phyloP scores from a whole-genome alignment of 2,113 vertebrate genomes.

The Vulpes ferrilata region DNA sequence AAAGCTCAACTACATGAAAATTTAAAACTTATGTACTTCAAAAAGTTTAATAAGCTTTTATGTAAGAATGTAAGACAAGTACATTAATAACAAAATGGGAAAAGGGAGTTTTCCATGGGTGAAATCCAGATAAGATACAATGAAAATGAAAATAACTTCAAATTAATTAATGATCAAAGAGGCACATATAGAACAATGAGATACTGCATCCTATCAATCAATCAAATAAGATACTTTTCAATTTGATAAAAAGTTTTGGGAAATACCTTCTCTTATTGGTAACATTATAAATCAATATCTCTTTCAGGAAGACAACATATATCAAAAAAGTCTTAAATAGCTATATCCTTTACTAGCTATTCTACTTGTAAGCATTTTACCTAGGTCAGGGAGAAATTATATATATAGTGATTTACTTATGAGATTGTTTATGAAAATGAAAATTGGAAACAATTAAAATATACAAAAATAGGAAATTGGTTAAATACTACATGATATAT shows the following conservation, averaged over 20 bases:
- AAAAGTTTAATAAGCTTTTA: background rate
- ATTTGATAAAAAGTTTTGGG: background rate
- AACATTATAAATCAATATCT: background rate
- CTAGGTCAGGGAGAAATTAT: background rate
- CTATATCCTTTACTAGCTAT: background rate
- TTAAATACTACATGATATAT: background rate
- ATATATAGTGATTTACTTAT: background rate
- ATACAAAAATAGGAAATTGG: background rate
- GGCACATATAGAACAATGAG: background rate
- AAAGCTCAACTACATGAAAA: background rate
- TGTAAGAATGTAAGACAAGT: background rate
- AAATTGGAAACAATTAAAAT: background rate
- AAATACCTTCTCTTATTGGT: background rate
- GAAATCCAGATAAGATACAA: background rate
- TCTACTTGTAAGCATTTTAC: background rate
- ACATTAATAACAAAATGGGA: background rate
- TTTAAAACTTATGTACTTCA: background rate
- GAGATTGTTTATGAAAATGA: slow-evolving; percentile 18
- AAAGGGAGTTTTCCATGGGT: background rate
- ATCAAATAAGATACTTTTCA: background rate
- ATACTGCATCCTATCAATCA: background rate
- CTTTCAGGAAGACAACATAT: background rate
- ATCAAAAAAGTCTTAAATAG: background rate
- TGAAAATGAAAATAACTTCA: background rate
- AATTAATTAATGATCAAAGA: background rate